Percentiles rank a stretch among this genome's conserved stretches.
These are phyloP conservation scores for Lasioglossum vierecki DNA, from an alignment of 2,888 invertebrate species.

Conservation along the genomic window DNA sequence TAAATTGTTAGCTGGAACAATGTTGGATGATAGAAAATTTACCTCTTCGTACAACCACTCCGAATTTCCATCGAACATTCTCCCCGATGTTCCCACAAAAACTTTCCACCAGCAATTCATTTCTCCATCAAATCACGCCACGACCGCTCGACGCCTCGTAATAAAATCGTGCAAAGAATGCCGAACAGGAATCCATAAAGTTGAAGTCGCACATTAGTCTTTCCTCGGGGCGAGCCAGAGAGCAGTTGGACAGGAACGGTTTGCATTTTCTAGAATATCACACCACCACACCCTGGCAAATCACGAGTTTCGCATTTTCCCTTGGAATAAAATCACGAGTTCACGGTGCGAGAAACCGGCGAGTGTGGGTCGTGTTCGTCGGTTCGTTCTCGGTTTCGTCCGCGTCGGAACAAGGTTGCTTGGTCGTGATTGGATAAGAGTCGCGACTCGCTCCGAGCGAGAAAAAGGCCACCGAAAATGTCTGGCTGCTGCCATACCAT, in stretches of 20 bases:
- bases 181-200: not conserved
- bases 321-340: not conserved
- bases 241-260: not conserved
- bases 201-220: not conserved
- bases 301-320: constrained; percentile 15
- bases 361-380: not conserved
- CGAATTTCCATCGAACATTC: not conserved
- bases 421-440: constrained; percentile 19
- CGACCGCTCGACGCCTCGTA: not conserved
- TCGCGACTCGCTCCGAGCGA: constrained; percentile 10
- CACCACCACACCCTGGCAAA: constrained; percentile 26
- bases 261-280: constrained; percentile 12
- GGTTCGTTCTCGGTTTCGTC: too few relatives aligned
- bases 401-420: not conserved
- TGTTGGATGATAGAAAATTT: too few relatives aligned
- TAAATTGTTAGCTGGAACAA: too few relatives aligned
- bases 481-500: constrained; percentile 1
- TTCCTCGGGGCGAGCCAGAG: not conserved
- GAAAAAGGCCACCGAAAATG: constrained; percentile 47
- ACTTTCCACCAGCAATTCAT: not conserved
- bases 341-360: not conserved
- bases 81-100: not conserved
- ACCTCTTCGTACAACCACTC: too few relatives aligned
- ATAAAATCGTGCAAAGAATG: not conserved
- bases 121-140: not conserved